These are phyloP conservation scores for Penaeus japonicus DNA, from an alignment of 1,140 invertebrate genomes.

Conservation along the genomic window DNA sequence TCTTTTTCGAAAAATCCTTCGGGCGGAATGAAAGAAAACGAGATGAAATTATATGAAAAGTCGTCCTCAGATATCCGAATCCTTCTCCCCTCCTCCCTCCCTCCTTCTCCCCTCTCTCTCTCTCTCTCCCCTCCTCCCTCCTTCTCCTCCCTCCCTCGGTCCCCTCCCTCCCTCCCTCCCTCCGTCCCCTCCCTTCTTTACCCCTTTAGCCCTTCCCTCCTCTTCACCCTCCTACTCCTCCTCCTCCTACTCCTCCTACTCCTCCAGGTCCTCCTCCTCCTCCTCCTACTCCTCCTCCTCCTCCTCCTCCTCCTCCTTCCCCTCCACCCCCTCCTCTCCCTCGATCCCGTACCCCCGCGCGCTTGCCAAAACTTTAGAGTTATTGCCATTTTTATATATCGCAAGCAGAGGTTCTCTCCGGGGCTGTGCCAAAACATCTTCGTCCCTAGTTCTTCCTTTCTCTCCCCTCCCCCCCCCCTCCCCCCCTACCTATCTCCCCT, in stretches of 20 bases:
- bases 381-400: conserved; percentile 47
- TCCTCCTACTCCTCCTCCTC: neutral
- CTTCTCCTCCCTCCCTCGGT: neutral
- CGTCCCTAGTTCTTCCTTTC: neutral
- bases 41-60: conserved; percentile 1
- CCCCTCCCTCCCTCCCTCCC: too few species aligned
- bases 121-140: neutral
- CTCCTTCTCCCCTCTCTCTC: too few species aligned
- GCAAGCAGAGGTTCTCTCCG: conserved; percentile 35
- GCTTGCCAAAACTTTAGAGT: conserved; percentile 45
- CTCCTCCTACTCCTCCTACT: neutral
- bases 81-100: neutral
- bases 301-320: neutral
- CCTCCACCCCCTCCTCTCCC: neutral
- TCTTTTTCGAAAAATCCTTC: too few species aligned
- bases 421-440: neutral
- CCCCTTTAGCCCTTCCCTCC: neutral
- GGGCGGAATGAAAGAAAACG: neutral
- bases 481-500: neutral
- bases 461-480: neutral
- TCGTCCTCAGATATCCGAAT: neutral
- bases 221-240: neutral
- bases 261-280: too few species aligned
- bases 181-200: neutral
- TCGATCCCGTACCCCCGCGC: neutral